These are phyloP conservation scores for Papilio aristodemus DNA, from an alignment of 1,140 invertebrate species.

Conservation along the genomic window DNA sequence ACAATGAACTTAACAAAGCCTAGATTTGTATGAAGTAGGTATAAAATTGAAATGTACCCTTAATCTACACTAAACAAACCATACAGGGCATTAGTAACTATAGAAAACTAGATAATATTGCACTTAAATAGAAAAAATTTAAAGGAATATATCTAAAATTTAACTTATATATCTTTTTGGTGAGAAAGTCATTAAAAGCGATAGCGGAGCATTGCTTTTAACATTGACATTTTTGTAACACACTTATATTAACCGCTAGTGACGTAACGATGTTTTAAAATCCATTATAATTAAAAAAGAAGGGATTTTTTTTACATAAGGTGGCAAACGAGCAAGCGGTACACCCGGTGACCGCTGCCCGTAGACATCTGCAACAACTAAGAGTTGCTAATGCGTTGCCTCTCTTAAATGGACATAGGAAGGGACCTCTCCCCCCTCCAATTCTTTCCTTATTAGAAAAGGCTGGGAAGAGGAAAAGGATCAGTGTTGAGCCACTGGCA, in stretches of 20 bases:
- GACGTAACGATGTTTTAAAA: slow-evolving; percentile 6
- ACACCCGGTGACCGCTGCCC: too few species aligned
- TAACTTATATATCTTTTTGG: slow-evolving; percentile 25
- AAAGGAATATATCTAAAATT: slow-evolving; percentile 19
- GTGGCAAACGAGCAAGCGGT: too few species aligned
- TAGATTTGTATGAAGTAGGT: background rate
- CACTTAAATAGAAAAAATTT: background rate
- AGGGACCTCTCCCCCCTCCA: too few species aligned
- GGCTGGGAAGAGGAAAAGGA: too few species aligned
- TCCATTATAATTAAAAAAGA: background rate
- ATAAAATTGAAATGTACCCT: background rate
- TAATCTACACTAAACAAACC: background rate
- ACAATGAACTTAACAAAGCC: background rate
- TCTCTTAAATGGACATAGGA: too few species aligned
- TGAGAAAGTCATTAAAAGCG: slow-evolving; percentile 22
- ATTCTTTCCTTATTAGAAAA: too few species aligned
- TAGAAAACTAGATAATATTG: too few species aligned
- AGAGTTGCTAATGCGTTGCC: too few species aligned
- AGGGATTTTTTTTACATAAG: too few species aligned
- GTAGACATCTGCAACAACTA: too few species aligned
- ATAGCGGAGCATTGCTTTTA: background rate
- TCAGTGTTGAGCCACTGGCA: too few species aligned
- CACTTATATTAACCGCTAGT: slow-evolving; percentile 2
- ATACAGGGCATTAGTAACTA: too few species aligned
- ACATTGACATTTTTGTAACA: slow-evolving; percentile 14